phyloP scores from a whole-genome alignment of 2,113 vertebrate genomes.

The Dromiciops gliroides region DNA sequence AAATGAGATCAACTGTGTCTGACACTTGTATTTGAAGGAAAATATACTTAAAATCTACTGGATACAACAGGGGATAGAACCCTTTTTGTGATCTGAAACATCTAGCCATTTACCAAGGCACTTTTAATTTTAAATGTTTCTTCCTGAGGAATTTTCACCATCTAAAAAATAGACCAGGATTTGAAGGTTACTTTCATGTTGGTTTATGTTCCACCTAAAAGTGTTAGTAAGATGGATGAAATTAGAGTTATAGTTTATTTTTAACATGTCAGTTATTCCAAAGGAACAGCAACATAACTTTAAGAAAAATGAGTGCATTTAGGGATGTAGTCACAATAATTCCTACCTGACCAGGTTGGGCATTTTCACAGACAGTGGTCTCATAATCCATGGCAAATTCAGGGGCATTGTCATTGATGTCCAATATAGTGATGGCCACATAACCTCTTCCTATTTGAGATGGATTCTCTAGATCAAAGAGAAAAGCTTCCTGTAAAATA shows the following conservation, averaged over 20 bases:
- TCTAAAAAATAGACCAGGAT: slow-evolving; percentile 31
- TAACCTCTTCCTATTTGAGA: slow-evolving; percentile 93
- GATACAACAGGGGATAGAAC: neutral
- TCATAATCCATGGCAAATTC: slow-evolving; percentile 96
- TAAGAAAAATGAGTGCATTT: slow-evolving; percentile 3
- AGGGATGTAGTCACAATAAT: neutral
- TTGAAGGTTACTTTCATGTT: slow-evolving; percentile 65
- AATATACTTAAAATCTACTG: neutral
- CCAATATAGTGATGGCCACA: slow-evolving; percentile 91
- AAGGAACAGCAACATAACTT: slow-evolving; percentile 14
- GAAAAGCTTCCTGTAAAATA: neutral
- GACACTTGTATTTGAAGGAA: neutral
- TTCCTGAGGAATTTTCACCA: slow-evolving; percentile 38
- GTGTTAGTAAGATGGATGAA: slow-evolving; percentile 47
- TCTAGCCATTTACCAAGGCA: neutral
- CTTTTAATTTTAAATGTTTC: slow-evolving; percentile 42
- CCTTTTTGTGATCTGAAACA: neutral
- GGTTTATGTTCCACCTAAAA: slow-evolving; percentile 69
- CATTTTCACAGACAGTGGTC: slow-evolving; percentile 94
- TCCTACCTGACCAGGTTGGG: slow-evolving; percentile 91
- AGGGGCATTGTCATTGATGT: slow-evolving; percentile 97
- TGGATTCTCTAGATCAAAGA: slow-evolving; percentile 89
- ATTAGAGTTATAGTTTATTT: slow-evolving; percentile 59
- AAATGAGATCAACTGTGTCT: neutral
- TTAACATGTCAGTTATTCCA: slow-evolving; percentile 55